Base-by-base conservation (phyloP, 2,797 vertebrate species). In the Schizopygopsis malacanthus region DNA sequence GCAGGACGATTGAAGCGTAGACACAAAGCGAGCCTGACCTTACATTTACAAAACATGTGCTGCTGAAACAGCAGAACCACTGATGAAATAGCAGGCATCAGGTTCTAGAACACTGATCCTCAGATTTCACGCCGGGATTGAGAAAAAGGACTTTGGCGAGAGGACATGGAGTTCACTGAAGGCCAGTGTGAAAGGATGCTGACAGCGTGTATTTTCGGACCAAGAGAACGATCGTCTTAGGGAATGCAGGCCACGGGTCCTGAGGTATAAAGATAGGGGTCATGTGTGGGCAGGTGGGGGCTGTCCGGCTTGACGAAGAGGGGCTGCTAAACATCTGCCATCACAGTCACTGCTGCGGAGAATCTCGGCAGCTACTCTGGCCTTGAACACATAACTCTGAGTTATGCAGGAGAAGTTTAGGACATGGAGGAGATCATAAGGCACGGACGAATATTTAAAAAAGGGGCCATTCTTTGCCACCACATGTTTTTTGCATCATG, bases 391-490 rank as follows among this genome's bases (percentile, higher is more conserved):
- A 90, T 80, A 88, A 90, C 50, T 73, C 50, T 45, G 83, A 41
- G 82, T 54, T 86, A 61, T 86, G 86, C 87, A 87, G 85, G 33
- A 61, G 45, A 37, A 18, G 10, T 61, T 73, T 50, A 82, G 73
- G 78, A 54, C 45, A 59, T 77, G 79, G 80, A 69, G 33, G 71
- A 63, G 80, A 83, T 65, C 61, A 50, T 39, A 54, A 54, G 6
- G 16, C 61, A 39, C 33, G 5, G 37, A 80, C 77, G 28, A 71
- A 87, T 72, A 80, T 76, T 71, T 90, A 84, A 92, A 92, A 65
- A 91, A 89, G 89, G 89, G 92, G 89, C 79, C 37, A 76, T 88
- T 83, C 79, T 90, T 69, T 88, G 76, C 75, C n/a, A 87, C 72
- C 85, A 78, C 43, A 56, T 47, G 25, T 76, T 82, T 86, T 80